Percentiles rank a stretch among this genome's conserved stretches.
phyloP scores from a whole-genome alignment of 2,888 invertebrate species.

The Neoaliturus tenellus region DNA sequence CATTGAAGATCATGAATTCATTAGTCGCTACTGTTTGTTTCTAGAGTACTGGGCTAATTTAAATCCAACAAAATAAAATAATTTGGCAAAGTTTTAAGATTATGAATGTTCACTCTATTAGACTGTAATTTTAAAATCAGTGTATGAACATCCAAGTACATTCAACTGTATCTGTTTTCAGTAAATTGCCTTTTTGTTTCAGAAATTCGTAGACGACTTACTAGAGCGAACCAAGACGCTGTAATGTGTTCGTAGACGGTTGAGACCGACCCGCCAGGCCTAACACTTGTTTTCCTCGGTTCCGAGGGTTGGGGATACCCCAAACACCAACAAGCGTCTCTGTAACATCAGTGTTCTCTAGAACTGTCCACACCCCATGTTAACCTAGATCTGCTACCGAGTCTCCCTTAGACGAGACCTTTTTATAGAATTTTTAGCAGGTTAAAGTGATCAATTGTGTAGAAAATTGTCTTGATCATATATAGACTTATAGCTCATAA shows the following conservation, averaged over 20 bases:
- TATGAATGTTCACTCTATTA: background rate
- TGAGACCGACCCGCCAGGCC: background rate
- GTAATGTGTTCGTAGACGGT: conserved; percentile 72
- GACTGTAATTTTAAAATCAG: background rate
- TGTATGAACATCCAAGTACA: background rate
- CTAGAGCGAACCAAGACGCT: conserved; percentile 93
- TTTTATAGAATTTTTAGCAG: conserved; percentile 33
- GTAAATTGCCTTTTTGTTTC: conserved; percentile 71
- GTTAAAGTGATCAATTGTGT: conserved; percentile 15
- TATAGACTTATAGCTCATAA: background rate
- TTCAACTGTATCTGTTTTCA: background rate
- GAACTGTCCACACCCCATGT: background rate
- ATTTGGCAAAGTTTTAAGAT: too few relatives aligned
- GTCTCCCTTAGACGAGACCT: background rate
- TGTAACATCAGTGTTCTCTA: background rate
- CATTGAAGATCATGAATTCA: too few relatives aligned
- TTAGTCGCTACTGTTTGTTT: too few relatives aligned
- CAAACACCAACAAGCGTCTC: background rate
- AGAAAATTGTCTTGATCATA: background rate
- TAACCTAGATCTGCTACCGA: background rate
- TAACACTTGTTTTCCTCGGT: background rate
- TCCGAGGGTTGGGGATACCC: background rate
- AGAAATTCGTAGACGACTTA: conserved; percentile 94
- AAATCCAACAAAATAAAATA: too few relatives aligned
- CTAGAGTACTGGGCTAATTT: too few relatives aligned